Conservation (phyloP, 2,797 vertebrate genomes). For the Muscicapa striata region DNA sequence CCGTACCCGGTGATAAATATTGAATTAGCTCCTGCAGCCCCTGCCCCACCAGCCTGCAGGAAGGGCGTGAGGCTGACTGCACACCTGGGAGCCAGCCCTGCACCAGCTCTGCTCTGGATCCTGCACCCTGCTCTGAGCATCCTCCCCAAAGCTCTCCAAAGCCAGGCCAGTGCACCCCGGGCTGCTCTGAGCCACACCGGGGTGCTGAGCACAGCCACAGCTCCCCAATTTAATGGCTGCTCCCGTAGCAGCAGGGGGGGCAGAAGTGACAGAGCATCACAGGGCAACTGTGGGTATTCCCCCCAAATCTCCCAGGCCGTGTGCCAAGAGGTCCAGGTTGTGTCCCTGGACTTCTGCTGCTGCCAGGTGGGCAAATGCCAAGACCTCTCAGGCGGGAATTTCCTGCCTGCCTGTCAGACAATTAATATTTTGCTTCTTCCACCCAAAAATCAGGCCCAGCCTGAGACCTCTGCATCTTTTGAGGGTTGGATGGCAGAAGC, state of each 20-base stretch:
- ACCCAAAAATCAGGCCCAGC: neutral
- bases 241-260: rapidly evolving
- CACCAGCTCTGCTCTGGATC: neutral
- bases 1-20: neutral
- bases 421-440: neutral
- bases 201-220: neutral
- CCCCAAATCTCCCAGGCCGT: neutral
- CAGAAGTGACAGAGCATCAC: neutral
- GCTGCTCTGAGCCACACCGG: neutral
- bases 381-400: neutral
- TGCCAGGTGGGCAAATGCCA: neutral
- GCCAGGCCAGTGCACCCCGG: neutral
- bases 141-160: neutral
- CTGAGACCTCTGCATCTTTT: neutral
- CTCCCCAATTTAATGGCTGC: neutral
- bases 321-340: neutral
- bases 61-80: neutral
- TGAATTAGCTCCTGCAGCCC: neutral
- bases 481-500: neutral
- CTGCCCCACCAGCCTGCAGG: neutral
- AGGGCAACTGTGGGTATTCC: rapidly evolving
- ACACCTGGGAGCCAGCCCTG: neutral
- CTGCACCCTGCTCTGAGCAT: rapidly evolving
- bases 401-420: neutral
- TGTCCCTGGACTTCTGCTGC: neutral